Conservation (phyloP, 2,113 vertebrate genomes). For the Takifugu flavidus region DNA sequence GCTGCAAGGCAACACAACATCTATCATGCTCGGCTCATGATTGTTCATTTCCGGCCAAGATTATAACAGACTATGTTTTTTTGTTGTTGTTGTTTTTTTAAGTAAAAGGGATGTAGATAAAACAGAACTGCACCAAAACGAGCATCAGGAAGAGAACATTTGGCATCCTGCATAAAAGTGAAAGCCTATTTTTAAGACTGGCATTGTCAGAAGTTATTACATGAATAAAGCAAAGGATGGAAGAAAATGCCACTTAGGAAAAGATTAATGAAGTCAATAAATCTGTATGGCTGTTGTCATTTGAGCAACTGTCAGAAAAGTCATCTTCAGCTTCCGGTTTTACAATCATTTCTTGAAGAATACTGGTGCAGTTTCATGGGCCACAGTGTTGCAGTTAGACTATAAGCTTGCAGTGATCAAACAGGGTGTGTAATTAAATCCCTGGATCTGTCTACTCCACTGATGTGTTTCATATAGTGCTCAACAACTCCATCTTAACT, state of each 20-base stretch:
- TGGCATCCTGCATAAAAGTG: too few relatives aligned
- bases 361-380: conserved; percentile 14
- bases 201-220: conserved; percentile 33
- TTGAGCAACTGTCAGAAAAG: neutral
- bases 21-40: too few relatives aligned
- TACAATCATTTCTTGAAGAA: too few relatives aligned
- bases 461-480: conserved; percentile 27
- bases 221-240: conserved; percentile 4
- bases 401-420: conserved; percentile 36
- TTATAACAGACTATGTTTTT: too few relatives aligned
- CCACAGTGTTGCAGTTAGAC: conserved; percentile 22
- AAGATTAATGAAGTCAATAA: conserved; percentile 14
- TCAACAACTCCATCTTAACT: conserved; percentile 37
- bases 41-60: too few relatives aligned
- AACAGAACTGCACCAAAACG: too few relatives aligned
- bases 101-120: too few relatives aligned
- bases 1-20: too few relatives aligned
- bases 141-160: too few relatives aligned
- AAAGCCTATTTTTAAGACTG: conserved; percentile 18
- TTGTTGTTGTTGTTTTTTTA: too few relatives aligned
- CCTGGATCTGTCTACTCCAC: conserved; percentile 10
- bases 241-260: neutral
- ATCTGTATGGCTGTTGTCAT: conserved; percentile 9
- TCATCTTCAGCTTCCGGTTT: neutral
- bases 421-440: conserved; percentile 24